Evolutionary conservation across 2,797 vertebrate species (phyloP).

Genomic region (Fringilla coelebs): DNA sequence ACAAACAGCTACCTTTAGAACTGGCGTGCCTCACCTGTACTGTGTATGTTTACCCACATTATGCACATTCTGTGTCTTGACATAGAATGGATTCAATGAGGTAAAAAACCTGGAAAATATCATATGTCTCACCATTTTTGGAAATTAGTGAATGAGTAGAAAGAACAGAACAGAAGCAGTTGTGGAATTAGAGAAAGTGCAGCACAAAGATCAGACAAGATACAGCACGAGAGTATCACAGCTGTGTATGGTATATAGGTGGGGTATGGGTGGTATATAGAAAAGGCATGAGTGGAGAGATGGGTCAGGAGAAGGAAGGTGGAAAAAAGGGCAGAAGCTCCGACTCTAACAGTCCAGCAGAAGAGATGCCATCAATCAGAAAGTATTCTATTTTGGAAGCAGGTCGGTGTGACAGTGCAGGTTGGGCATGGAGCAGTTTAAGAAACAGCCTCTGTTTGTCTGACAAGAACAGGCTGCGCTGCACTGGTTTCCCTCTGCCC

Average conservation of each 20-base stretch:
- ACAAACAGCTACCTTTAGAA: not conserved
- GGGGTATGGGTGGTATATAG: not conserved
- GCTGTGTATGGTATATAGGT: not conserved
- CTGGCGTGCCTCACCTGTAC: not conserved
- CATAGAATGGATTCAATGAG: not conserved
- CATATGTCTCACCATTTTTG: not conserved
- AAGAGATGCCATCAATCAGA: not conserved
- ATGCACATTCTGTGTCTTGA: not conserved
- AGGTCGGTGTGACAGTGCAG: rapidly evolving
- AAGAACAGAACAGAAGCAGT: not conserved
- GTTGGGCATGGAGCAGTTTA: not conserved
- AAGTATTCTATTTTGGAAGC: not conserved
- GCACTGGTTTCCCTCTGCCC: not conserved
- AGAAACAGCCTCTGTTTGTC: not conserved
- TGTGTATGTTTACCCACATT: not conserved
- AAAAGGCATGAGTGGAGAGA: not conserved
- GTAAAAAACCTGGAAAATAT: not conserved
- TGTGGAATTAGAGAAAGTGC: not conserved
- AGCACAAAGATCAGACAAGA: not conserved
- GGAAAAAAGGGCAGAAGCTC: not conserved
- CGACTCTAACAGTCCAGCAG: not conserved
- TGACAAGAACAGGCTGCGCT: not conserved
- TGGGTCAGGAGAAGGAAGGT: not conserved
- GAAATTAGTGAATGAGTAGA: not conserved
- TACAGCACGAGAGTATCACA: not conserved